Evolutionary conservation across 2,113 vertebrate species (phyloP).

Genomic region (Cyanistes caeruleus): DNA sequence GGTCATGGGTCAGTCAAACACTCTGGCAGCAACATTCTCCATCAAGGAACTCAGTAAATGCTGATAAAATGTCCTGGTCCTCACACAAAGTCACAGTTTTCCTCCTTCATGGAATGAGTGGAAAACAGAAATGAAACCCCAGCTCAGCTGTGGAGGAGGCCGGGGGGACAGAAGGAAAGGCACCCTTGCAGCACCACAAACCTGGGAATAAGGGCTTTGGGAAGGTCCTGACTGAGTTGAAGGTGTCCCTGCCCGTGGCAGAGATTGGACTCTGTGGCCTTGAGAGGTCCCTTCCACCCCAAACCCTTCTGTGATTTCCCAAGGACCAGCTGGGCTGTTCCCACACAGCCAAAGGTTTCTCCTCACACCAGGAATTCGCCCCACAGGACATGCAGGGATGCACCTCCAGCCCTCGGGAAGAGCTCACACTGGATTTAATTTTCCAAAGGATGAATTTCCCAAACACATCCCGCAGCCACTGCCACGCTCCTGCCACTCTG

Average conservation of each 20-base stretch:
- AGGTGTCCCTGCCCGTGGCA: not conserved
- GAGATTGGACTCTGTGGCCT: not conserved
- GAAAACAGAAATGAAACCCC: not conserved
- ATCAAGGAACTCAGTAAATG: not conserved
- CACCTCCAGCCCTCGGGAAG: not conserved
- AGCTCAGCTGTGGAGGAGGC: not conserved
- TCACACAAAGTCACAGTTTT: not conserved
- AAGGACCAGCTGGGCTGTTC: not conserved
- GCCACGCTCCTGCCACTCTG: not conserved
- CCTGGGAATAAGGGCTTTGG: not conserved
- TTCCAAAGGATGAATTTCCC: not conserved
- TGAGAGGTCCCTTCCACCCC: not conserved
- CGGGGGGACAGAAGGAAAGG: fast-evolving
- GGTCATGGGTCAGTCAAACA: not conserved
- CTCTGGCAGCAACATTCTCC: not conserved
- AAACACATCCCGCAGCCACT: not conserved
- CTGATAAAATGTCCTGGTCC: not conserved
- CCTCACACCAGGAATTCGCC: not conserved
- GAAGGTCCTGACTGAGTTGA: not conserved
- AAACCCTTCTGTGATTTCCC: not conserved
- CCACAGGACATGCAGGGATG: not conserved
- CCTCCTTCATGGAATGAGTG: fast-evolving
- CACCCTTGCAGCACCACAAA: fast-evolving
- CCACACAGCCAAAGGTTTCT: not conserved
- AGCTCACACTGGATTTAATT: not conserved